These are phyloP conservation scores for Netelia inedita DNA, from an alignment of 2,888 invertebrate genomes.

Conservation along the genomic window DNA sequence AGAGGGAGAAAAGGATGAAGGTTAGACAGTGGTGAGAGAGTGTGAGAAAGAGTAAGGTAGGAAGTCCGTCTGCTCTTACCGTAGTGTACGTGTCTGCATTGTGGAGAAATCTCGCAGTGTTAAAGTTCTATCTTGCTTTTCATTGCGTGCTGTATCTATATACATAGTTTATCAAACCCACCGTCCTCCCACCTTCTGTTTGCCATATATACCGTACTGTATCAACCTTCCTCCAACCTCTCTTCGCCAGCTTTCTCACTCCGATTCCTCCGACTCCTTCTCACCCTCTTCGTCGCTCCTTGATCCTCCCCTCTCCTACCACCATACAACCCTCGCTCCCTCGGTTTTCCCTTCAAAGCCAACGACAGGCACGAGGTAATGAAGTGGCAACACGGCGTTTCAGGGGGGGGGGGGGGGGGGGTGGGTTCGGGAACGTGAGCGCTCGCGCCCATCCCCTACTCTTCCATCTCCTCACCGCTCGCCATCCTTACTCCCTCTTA, in stretches of 20 bases:
- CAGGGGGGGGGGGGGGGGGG: constrained; percentile 75
- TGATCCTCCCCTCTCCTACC: constrained; percentile 26
- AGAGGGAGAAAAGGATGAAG: not conserved
- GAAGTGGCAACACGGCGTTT: constrained; percentile 83
- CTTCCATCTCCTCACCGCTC: not conserved
- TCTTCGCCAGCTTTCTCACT: constrained; percentile 56
- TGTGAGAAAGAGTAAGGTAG: constrained; percentile 17
- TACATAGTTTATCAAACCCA: constrained; percentile 20
- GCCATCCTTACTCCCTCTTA: not conserved
- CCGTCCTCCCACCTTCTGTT: not conserved
- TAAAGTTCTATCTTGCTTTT: constrained; percentile 42
- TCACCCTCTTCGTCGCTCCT: constrained; percentile 32
- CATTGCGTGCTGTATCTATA: constrained; percentile 24
- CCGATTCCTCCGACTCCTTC: constrained; percentile 34
- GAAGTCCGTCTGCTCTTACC: not conserved
- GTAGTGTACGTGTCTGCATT: constrained; percentile 36
- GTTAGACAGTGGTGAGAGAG: not conserved
- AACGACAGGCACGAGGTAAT: constrained; percentile 78
- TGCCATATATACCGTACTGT: not conserved
- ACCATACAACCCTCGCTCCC: constrained; percentile 67
- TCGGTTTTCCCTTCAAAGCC: constrained; percentile 44
- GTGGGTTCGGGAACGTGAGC: constrained; percentile 60
- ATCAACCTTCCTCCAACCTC: constrained; percentile 23
- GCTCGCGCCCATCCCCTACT: constrained; percentile 21
- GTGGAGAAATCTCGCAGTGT: constrained; percentile 49